A percentile compares a stretch with the other conserved stretches of the same genome.
Conservation (phyloP, 2,113 vertebrate species). For the Potamarius usumacintae region DNA sequence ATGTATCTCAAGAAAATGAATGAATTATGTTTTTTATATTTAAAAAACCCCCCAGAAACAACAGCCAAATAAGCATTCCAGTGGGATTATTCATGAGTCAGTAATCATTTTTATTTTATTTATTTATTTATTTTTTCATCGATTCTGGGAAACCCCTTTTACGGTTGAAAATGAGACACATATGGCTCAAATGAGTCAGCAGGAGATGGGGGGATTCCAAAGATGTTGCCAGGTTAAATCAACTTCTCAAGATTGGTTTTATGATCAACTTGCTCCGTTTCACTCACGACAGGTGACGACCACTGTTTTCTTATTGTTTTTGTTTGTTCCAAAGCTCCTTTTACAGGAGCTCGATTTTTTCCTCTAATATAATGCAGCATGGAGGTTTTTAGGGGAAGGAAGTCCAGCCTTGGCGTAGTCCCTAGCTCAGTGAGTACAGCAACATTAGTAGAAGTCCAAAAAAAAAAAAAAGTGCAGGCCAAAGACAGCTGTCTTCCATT, state of each 20-base stretch:
- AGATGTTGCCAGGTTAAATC: constrained; percentile 62
- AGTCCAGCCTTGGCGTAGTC: constrained; percentile 59
- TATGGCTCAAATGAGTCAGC: constrained; percentile 87
- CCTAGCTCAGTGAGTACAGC: constrained; percentile 44
- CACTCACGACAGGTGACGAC: constrained; percentile 73
- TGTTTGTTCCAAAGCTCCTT: constrained; percentile 70
- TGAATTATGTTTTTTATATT: background rate
- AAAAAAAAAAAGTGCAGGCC: constrained; percentile 54
- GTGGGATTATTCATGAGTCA: constrained; percentile 36
- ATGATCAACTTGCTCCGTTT: constrained; percentile 78
- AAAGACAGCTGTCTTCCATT: constrained; percentile 78
- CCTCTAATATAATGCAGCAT: constrained; percentile 63
- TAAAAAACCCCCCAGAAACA: background rate
- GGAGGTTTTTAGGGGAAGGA: constrained; percentile 66
- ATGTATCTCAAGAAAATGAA: background rate
- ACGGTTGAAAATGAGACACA: constrained; percentile 77
- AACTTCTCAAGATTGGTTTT: constrained; percentile 61
- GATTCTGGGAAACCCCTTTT: constrained; percentile 83
- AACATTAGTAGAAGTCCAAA: constrained; percentile 66
- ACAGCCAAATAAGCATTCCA: constrained; percentile 27
- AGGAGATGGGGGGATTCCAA: constrained; percentile 84
- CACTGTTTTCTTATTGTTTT: constrained; percentile 68
- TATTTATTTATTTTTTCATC: constrained; percentile 25
- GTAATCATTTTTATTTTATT: constrained; percentile 56
- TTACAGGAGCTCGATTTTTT: constrained; percentile 66